phyloP scores from a whole-genome alignment of 2,888 invertebrate genomes.

The Ernsta delagoae region DNA sequence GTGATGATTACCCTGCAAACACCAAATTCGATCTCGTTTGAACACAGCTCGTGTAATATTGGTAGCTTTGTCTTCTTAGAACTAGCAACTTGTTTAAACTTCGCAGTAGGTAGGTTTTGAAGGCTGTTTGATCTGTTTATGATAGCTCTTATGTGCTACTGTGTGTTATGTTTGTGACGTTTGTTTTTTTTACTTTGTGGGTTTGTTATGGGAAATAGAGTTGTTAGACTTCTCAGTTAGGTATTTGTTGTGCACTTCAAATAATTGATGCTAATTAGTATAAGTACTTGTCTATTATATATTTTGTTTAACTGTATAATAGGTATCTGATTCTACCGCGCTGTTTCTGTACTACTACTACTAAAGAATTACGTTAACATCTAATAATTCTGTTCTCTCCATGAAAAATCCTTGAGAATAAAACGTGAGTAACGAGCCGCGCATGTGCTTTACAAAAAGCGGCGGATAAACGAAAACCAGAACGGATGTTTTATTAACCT shows the following conservation, averaged over 20 bases:
- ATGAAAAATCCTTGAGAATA: conserved; percentile 10
- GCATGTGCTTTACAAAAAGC: conserved; percentile 13
- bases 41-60: conserved; percentile 57
- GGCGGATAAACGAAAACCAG: conserved; percentile 33
- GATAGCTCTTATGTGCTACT: conserved; percentile 14
- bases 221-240: no score
- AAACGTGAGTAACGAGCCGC: conserved; percentile 3
- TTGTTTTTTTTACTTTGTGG: no score
- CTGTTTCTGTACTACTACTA: no score
- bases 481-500: conserved; percentile 38
- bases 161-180: background rate
- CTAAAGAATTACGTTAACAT: no score
- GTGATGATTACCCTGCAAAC: conserved; percentile 58
- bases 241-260: no score
- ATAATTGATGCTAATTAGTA: no score
- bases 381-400: background rate
- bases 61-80: conserved; percentile 63
- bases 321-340: no score
- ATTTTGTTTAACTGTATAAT: no score
- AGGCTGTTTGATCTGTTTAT: conserved; percentile 25
- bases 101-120: conserved; percentile 12
- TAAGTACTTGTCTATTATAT: no score
- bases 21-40: conserved; percentile 52
- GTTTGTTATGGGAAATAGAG: no score
- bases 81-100: conserved; percentile 40